Conservation (phyloP, 2,797 vertebrate genomes). For the Pseudomugil tenellus region DNA sequence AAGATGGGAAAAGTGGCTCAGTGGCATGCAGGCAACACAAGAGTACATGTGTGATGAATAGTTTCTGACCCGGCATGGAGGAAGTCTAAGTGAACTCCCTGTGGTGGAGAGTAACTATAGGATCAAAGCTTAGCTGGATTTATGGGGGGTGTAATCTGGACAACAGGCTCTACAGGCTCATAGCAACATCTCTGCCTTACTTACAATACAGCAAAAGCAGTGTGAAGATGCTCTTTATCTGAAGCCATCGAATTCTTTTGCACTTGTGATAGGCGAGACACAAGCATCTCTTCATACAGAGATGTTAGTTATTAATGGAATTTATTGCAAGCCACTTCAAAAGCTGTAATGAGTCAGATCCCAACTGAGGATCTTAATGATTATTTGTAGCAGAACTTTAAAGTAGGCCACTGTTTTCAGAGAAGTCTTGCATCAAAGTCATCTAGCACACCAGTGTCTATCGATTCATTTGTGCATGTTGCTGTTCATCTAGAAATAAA, state of each 20-base stretch:
- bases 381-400: slow-evolving; percentile 34
- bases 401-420: slow-evolving; percentile 41
- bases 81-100: slow-evolving; percentile 30
- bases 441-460: slow-evolving; percentile 22
- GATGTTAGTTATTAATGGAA: slow-evolving; percentile 56
- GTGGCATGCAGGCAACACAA: neutral
- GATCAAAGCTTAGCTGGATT: slow-evolving; percentile 51
- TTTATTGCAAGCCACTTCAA: slow-evolving; percentile 50
- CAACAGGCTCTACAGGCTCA: slow-evolving; percentile 14
- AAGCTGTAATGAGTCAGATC: slow-evolving; percentile 54
- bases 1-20: slow-evolving; percentile 15
- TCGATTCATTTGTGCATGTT: slow-evolving; percentile 27
- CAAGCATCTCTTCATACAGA: slow-evolving; percentile 36
- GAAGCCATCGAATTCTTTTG: slow-evolving; percentile 33
- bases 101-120: slow-evolving; percentile 27
- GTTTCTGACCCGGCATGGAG: slow-evolving; percentile 14
- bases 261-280: slow-evolving; percentile 33
- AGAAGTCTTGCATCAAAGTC: slow-evolving; percentile 26
- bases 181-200: slow-evolving; percentile 17
- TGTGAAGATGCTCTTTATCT: slow-evolving; percentile 22
- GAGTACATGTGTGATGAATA: slow-evolving; percentile 22
- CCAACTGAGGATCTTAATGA: slow-evolving; percentile 36
- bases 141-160: slow-evolving; percentile 25
- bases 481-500: slow-evolving; percentile 5
- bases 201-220: slow-evolving; percentile 8